A percentile compares a stretch with the other conserved stretches of the same genome.
phyloP scores from a whole-genome alignment of 2,888 invertebrate genomes.

The Drosophila infuscata region DNA sequence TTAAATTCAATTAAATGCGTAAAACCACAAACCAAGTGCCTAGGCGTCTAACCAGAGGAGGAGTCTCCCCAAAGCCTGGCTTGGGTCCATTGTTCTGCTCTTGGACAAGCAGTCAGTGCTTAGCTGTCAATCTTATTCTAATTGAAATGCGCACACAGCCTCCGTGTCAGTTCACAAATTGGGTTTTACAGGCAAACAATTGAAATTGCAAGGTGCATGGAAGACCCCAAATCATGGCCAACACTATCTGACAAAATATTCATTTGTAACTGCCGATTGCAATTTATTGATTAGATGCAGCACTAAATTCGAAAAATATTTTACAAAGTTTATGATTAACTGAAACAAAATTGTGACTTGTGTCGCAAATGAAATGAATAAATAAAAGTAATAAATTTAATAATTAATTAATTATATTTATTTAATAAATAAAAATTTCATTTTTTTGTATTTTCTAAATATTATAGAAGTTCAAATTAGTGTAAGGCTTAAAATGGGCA shows the following conservation, averaged over 20 bases:
- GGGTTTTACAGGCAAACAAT: slow-evolving; percentile 73
- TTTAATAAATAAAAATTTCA: too few species aligned
- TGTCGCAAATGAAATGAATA: not conserved
- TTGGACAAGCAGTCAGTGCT: slow-evolving; percentile 27
- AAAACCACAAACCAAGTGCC: slow-evolving; percentile 76
- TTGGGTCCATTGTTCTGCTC: slow-evolving; percentile 43
- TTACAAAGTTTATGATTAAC: not conserved
- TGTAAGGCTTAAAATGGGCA: not conserved
- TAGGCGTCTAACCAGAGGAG: slow-evolving; percentile 39
- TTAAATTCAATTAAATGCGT: slow-evolving; percentile 77
- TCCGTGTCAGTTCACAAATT: slow-evolving; percentile 62
- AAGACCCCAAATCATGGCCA: not conserved
- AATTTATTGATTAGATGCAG: not conserved
- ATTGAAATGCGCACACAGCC: slow-evolving; percentile 59
- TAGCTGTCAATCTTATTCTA: slow-evolving; percentile 74
- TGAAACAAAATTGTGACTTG: not conserved
- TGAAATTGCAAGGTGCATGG: slow-evolving; percentile 47
- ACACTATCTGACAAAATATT: slow-evolving; percentile 22
- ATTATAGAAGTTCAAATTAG: not conserved
- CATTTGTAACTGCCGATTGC: not conserved
- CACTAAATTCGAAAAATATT: not conserved
- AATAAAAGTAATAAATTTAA: not conserved
- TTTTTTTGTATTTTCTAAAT: not conserved
- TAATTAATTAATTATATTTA: too few species aligned
- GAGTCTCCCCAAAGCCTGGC: slow-evolving; percentile 15